Conservation (phyloP, 2,888 invertebrate species). For the Tetragonula carbonaria region DNA sequence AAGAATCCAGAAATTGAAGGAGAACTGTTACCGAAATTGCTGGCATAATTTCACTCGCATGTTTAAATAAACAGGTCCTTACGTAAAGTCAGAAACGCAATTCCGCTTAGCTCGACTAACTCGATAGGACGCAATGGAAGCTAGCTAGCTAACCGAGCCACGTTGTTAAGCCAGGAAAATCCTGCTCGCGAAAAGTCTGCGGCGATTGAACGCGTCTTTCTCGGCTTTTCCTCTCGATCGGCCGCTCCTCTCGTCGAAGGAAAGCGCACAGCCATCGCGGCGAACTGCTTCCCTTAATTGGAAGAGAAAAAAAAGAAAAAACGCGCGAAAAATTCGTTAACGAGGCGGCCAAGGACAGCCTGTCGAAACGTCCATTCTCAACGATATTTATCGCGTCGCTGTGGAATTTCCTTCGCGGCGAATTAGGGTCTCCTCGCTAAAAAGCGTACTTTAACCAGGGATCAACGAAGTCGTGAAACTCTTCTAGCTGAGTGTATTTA, state of each 20-base stretch:
- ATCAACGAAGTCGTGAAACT: too few species aligned
- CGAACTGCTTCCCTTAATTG: conserved; percentile 59
- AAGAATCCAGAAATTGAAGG: neutral
- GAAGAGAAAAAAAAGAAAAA: conserved; percentile 38
- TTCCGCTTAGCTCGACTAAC: neutral
- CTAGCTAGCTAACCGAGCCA: conserved; percentile 19
- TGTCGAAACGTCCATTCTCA: conserved; percentile 46
- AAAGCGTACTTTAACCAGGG: conserved; percentile 20
- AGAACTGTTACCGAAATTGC: too few species aligned
- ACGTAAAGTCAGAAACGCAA: neutral
- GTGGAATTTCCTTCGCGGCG: conserved; percentile 22
- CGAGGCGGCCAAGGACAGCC: conserved; percentile 37
- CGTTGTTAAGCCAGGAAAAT: conserved; percentile 34
- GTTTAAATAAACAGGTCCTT: neutral
- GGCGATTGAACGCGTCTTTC: conserved; percentile 24
- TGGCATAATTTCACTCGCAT: neutral
- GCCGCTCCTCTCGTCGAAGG: conserved; percentile 13
- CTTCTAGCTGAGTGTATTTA: too few species aligned
- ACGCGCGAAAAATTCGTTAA: conserved; percentile 51
- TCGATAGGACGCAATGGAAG: conserved; percentile 40
- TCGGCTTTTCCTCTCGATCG: neutral
- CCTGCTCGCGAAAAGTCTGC: neutral
- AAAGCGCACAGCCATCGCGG: conserved; percentile 43
- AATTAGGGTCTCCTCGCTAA: neutral
- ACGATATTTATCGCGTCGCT: conserved; percentile 35